A percentile compares a stretch with the other conserved stretches of the same genome.
These are phyloP conservation scores for Chrysolina americana DNA, from an alignment of 2,888 invertebrate species.

Conservation along the genomic window DNA sequence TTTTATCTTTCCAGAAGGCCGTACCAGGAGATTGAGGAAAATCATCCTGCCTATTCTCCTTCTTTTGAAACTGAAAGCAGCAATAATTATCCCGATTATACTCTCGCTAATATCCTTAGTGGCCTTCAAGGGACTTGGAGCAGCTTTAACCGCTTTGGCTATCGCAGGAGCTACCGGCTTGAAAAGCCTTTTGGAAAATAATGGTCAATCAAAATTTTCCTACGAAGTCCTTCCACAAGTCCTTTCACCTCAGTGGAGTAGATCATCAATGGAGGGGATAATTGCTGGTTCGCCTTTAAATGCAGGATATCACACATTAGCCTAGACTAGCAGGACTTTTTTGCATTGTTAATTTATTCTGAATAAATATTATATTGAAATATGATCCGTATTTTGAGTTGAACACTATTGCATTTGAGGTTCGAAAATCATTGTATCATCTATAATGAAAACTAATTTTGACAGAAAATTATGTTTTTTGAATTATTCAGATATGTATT, in stretches of 20 bases:
- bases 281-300: conserved; percentile 15
- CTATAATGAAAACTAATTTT: too few relatives aligned
- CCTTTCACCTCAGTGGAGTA: conserved; percentile 63
- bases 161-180: conserved; percentile 71
- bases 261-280: conserved; percentile 47
- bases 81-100: conserved; percentile 75
- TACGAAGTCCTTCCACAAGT: conserved; percentile 65
- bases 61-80: conserved; percentile 75
- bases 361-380: too few relatives aligned
- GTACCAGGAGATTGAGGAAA: conserved; percentile 75
- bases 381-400: too few relatives aligned
- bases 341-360: not conserved
- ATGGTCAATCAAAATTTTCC: conserved; percentile 60
- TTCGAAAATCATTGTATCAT: too few relatives aligned
- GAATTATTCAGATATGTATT: too few relatives aligned
- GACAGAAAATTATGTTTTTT: too few relatives aligned
- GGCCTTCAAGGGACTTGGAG: conserved; percentile 77
- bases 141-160: conserved; percentile 75
- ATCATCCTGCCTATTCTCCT: conserved; percentile 76
- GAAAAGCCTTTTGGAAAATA: conserved; percentile 62
- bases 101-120: conserved; percentile 76
- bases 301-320: conserved; percentile 59
- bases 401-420: too few relatives aligned
- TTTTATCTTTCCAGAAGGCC: conserved; percentile 60
- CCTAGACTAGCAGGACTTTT: not conserved